Evolutionary conservation across 2,888 invertebrate genomes (phyloP).

Genomic region (Xylota sylvarum): DNA sequence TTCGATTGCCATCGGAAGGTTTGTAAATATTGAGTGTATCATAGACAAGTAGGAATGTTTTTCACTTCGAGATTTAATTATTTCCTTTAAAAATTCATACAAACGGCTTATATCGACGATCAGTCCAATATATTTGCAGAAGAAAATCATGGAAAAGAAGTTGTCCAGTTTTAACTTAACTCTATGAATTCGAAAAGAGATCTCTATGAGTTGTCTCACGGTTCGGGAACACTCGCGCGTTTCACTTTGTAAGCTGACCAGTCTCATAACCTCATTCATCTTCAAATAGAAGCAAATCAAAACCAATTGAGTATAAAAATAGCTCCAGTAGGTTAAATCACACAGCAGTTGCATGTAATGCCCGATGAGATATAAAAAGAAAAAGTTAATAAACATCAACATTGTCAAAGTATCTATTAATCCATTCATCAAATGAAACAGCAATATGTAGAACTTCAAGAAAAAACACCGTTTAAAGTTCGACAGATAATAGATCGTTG

Average conservation of each 20-base stretch:
- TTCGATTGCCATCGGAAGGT: not conserved
- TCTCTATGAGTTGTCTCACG: not conserved
- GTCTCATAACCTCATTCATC: not conserved
- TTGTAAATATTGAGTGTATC: not conserved
- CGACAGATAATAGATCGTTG: not conserved
- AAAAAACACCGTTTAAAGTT: not conserved
- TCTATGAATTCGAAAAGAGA: constrained; percentile 17
- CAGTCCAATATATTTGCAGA: not conserved
- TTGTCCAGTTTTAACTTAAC: not conserved
- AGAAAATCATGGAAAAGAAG: not conserved
- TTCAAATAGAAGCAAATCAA: constrained; percentile 15
- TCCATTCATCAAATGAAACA: not conserved
- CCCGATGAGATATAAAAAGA: not conserved
- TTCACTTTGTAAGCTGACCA: not conserved
- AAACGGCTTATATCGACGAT: not conserved
- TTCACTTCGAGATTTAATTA: not conserved
- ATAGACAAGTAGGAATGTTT: no score
- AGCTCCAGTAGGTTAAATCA: not conserved
- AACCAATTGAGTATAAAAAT: not conserved
- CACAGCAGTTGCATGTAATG: not conserved
- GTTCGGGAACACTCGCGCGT: not conserved
- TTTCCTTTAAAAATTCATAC: not conserved
- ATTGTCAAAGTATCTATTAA: not conserved
- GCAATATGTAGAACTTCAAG: not conserved
- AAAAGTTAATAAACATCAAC: not conserved